These are phyloP conservation scores for Gila robusta DNA, from an alignment of 2,797 vertebrate genomes.

Conservation along the genomic window DNA sequence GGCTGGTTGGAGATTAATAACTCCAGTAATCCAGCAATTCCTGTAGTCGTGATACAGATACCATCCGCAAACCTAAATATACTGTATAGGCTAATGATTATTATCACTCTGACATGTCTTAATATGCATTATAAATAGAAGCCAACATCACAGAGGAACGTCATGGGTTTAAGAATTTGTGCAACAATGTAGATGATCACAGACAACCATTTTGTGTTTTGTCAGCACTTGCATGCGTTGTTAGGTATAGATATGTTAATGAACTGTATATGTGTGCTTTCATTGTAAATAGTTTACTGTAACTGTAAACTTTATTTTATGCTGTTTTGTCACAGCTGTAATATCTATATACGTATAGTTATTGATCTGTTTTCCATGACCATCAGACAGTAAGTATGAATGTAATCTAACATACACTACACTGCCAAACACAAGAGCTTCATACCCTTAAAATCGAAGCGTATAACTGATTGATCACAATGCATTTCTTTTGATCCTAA, in stretches of 20 bases:
- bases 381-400: neutral
- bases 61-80: slow-evolving; percentile 17
- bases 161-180: neutral
- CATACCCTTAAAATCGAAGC: neutral
- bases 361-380: neutral
- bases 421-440: neutral
- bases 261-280: too few species aligned
- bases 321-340: neutral
- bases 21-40: neutral
- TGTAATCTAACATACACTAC: neutral
- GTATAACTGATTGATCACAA: neutral
- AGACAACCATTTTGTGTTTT: neutral
- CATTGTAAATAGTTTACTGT: neutral
- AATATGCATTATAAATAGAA: neutral
- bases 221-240: neutral
- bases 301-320: neutral
- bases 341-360: neutral
- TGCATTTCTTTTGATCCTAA: neutral
- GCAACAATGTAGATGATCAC: neutral
- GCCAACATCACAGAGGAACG: neutral
- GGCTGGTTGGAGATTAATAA: slow-evolving; percentile 24
- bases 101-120: neutral
- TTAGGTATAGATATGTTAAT: too few species aligned
- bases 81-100: neutral
- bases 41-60: neutral